These are phyloP conservation scores for Hylyphantes graminicola DNA, from an alignment of 1,140 invertebrate species.

Conservation along the genomic window DNA sequence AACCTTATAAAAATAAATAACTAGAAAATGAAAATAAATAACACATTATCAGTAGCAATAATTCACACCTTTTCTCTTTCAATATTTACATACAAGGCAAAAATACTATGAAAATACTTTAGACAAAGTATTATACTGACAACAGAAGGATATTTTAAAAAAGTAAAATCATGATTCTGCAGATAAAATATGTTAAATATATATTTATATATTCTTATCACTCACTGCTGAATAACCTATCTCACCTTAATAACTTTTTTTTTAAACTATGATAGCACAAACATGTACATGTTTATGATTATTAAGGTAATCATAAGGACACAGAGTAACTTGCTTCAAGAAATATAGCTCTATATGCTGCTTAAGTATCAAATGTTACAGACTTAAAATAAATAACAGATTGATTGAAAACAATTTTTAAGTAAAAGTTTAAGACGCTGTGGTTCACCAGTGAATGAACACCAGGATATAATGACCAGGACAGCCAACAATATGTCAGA, in stretches of 20 bases:
- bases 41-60: slow-evolving; percentile 11
- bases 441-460: too few species aligned
- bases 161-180: slow-evolving; percentile 51
- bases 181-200: slow-evolving; percentile 55
- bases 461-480: too few species aligned
- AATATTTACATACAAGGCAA: slow-evolving; percentile 43
- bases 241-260: slow-evolving; percentile 33
- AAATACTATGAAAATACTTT: slow-evolving; percentile 59
- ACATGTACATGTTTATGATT: slow-evolving; percentile 10
- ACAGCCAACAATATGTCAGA: too few species aligned
- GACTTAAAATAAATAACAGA: background rate
- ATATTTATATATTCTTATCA: slow-evolving; percentile 51
- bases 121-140: slow-evolving; percentile 30
- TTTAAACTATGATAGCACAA: slow-evolving; percentile 46
- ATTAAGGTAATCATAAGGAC: slow-evolving; percentile 4
- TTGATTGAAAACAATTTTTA: too few species aligned
- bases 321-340: slow-evolving; percentile 18
- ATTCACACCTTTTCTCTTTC: slow-evolving; percentile 4
- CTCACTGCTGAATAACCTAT: slow-evolving; percentile 10
- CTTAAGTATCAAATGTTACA: slow-evolving; percentile 22
- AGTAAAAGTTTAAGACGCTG: too few species aligned
- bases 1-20: background rate
- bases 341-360: slow-evolving; percentile 3
- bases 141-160: slow-evolving; percentile 44
- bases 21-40: background rate